A percentile compares a stretch with the other conserved stretches of the same genome.
These are phyloP conservation scores for Muscicapa comitata DNA, from an alignment of 2,797 vertebrate genomes.

Conservation along the genomic window DNA sequence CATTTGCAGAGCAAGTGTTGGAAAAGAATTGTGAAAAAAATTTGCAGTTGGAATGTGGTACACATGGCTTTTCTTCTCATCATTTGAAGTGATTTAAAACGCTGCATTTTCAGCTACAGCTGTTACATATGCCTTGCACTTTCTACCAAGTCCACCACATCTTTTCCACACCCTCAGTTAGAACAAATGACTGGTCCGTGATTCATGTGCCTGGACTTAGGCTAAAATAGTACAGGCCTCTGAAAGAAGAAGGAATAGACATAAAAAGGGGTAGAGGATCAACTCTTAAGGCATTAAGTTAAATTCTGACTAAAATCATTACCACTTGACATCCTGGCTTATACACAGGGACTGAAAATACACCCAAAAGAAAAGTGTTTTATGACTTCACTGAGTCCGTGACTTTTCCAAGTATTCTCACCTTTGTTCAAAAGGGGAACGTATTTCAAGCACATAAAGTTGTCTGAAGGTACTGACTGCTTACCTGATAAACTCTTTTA, in stretches of 20 bases:
- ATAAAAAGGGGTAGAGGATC: background rate
- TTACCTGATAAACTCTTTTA: background rate
- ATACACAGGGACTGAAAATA: background rate
- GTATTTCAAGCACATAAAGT: background rate
- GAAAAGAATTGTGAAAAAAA: background rate
- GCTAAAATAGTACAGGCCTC: background rate
- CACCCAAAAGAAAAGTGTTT: background rate
- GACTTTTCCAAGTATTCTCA: background rate
- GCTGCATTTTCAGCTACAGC: background rate
- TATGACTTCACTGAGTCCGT: background rate
- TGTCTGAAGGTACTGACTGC: background rate
- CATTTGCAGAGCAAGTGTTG: background rate
- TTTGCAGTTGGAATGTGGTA: background rate
- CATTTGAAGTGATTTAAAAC: background rate
- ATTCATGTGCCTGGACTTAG: background rate
- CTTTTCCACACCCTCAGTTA: background rate
- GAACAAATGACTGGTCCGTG: background rate
- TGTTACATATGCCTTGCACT: background rate
- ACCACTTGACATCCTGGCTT: background rate
- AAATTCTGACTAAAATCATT: background rate
- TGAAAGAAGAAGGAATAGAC: background rate
- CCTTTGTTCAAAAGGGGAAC: background rate
- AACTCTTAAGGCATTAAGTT: background rate
- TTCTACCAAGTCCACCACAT: background rate
- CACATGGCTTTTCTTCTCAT: background rate